Percentiles rank a stretch among this genome's conserved stretches.
phyloP scores from a whole-genome alignment of 1,140 invertebrate genomes.

The Oedothorax gibbosus region DNA sequence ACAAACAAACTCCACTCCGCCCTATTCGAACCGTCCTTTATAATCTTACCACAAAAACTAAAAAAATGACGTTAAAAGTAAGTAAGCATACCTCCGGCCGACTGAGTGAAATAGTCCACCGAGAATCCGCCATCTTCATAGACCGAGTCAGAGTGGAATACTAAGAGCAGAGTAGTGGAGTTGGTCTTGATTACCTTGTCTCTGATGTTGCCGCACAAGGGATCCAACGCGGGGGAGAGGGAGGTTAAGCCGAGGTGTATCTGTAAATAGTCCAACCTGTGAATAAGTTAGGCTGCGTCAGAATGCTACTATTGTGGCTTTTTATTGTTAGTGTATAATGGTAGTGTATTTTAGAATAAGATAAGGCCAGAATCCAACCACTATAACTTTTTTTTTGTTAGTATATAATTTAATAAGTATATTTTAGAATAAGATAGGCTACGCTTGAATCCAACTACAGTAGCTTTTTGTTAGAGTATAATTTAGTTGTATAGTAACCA shows the following conservation, averaged over 20 bases:
- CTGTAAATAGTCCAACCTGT: conserved; percentile 57
- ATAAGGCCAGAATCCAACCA: no score
- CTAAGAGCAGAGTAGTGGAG: conserved; percentile 43
- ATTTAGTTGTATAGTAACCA: no score
- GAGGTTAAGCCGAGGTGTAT: conserved; percentile 30
- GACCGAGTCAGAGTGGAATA: conserved; percentile 61
- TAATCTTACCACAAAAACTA: background rate
- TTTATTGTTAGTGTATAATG: no score
- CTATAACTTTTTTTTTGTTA: no score
- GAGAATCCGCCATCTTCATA: conserved; percentile 62
- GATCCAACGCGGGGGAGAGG: conserved; percentile 36
- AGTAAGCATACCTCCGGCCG: conserved; percentile 53
- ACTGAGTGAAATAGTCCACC: conserved; percentile 56
- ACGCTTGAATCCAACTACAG: no score
- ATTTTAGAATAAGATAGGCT: no score
- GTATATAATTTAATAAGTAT: no score
- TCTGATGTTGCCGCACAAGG: conserved; percentile 58
- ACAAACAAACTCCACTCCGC: no score
- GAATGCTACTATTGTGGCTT: no score
- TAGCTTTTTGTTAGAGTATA: no score
- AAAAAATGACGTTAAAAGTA: background rate
- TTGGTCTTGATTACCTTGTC: conserved; percentile 58
- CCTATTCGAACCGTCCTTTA: background rate
- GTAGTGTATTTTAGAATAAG: no score
- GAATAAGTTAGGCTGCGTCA: background rate